Percentiles rank a stretch among this genome's conserved stretches.
These are phyloP conservation scores for Leptinotarsa undecemlineata DNA, from an alignment of 1,140 invertebrate genomes.

Conservation along the genomic window DNA sequence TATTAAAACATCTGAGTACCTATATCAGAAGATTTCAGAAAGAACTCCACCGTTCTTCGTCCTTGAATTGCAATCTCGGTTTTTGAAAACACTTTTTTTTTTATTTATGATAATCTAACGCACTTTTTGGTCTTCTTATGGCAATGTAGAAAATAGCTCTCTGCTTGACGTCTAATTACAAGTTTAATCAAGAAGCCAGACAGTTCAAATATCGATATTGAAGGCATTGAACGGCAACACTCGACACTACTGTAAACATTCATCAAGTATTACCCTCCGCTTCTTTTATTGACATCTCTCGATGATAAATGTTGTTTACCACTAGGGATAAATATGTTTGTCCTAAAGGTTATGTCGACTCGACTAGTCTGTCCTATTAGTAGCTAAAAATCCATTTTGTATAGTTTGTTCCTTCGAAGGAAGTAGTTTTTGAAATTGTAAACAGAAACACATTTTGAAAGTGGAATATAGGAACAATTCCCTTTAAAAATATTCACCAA, in stretches of 20 bases:
- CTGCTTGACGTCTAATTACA: background rate
- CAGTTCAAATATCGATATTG: slow-evolving; percentile 6
- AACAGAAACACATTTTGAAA: too few relatives aligned
- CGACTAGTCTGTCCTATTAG: background rate
- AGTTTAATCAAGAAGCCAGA: slow-evolving; percentile 6
- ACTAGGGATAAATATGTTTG: background rate
- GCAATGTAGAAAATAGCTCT: background rate
- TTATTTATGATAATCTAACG: background rate
- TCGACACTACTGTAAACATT: slow-evolving; percentile 6
- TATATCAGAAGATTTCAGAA: too few relatives aligned
- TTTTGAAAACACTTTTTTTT: too few relatives aligned
- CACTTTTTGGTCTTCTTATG: background rate
- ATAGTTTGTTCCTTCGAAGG: too few relatives aligned
- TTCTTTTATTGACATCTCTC: slow-evolving; percentile 6
- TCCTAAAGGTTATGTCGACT: background rate
- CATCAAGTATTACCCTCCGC: background rate
- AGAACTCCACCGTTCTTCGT: too few relatives aligned
- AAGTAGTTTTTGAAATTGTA: too few relatives aligned
- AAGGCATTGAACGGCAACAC: background rate
- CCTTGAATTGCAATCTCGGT: too few relatives aligned
- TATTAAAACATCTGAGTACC: too few relatives aligned
- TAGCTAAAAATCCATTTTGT: background rate
- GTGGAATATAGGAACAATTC: too few relatives aligned
- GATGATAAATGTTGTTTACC: slow-evolving; percentile 8
- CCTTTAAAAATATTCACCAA: too few relatives aligned